phyloP scores from a whole-genome alignment of 1,140 invertebrate species.

The Mercenaria mercenaria region DNA sequence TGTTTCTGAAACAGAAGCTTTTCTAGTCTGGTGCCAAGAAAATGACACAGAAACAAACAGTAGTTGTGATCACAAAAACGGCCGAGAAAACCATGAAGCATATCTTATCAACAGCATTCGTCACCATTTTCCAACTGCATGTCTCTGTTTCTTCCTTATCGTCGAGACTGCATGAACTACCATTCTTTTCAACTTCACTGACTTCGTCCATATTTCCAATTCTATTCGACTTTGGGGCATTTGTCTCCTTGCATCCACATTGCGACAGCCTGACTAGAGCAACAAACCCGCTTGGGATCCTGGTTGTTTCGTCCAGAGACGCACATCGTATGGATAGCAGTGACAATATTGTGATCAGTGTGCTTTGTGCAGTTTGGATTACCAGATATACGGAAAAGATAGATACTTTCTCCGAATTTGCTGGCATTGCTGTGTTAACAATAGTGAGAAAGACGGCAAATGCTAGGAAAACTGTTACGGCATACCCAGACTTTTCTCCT shows the following conservation, averaged over 20 bases:
- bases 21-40: too few relatives aligned
- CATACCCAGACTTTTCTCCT: constrained; percentile 23
- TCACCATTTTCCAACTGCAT: background rate
- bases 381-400: constrained; percentile 1
- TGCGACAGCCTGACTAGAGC: background rate
- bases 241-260: background rate
- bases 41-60: background rate
- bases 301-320: background rate
- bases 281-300: background rate
- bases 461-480: constrained; percentile 9
- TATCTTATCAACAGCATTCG: background rate
- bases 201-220: background rate
- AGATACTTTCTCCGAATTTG: background rate
- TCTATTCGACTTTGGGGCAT: background rate
- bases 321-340: background rate
- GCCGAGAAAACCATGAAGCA: background rate
- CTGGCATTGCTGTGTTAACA: background rate
- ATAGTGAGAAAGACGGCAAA: constrained; percentile 11
- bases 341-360: background rate
- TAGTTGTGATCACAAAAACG: background rate
- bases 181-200: background rate
- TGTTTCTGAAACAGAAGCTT: too few relatives aligned
- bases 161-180: background rate
- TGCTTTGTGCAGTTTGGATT: background rate
- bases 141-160: background rate